Base-by-base conservation (phyloP, 2,797 vertebrate genomes). In the Betta splendens region DNA sequence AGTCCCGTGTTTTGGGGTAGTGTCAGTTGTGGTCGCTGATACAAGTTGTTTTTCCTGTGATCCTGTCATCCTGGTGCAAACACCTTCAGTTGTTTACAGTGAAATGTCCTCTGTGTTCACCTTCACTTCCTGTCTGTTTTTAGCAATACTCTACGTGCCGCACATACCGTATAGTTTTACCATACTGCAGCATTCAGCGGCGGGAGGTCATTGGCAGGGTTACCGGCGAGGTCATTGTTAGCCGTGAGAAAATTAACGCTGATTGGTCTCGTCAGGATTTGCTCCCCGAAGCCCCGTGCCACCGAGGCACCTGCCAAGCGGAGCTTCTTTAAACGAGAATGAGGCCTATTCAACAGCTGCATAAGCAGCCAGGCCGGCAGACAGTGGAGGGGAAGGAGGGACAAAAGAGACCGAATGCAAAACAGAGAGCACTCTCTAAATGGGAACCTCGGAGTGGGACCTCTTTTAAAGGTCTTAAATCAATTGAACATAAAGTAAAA, bases 41-140 rank as follows among this genome's bases (percentile, higher is more conserved):
- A 83, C 81, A 72, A 80, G 77, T 80, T 85, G 80, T 86, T 88
- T 82, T 79, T 65, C 60, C 75, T 84, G 74, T 88, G 87, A 90
- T 89, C 85, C 80, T 86, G 85, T 85, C 84, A 85, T 85, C 79
- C 69, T 17, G 68, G 63, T 58, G 74, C 83, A 81, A 85, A 85
- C 83, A 84, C 84, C 86, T 80, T 75, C 84, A 64, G 72, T 81
- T 88, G 84, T 88, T 89, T 88, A 87, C 86, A 85, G 79, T 82
- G 72, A 81, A 85, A 87, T 65, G 88, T 85, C 88, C 88, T 89
- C 83, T 78, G 70, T 83, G 79, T 86, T 89, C 88, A 89, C 88
- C 88, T 89, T 89, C 88, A 79, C 86, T 85, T 86, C 77, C 80
- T 81, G 80, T 84, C 86, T 84, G 77, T 85, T 88, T 85, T 66